Percentiles rank a stretch among this genome's conserved stretches.
These are phyloP conservation scores for Drosophila histrio DNA, from an alignment of 2,888 invertebrate species.

Conservation along the genomic window DNA sequence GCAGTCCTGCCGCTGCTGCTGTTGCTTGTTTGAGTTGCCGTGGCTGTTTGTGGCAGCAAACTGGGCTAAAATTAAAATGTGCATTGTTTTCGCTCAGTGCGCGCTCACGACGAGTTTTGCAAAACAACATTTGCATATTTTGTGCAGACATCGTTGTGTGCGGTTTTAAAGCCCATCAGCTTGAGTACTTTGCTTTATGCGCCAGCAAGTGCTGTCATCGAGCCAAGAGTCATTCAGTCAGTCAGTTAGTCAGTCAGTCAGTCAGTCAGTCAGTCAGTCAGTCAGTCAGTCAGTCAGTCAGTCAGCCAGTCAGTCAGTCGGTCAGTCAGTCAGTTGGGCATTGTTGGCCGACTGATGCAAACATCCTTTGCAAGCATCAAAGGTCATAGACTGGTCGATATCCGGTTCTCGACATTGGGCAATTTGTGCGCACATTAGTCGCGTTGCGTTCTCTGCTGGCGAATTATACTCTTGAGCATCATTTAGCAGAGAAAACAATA, in stretches of 20 bases:
- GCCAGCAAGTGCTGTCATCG: slow-evolving; percentile 47
- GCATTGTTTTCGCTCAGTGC: slow-evolving; percentile 66
- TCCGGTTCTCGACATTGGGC: slow-evolving; percentile 35
- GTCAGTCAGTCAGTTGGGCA: not conserved
- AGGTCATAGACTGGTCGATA: slow-evolving; percentile 58
- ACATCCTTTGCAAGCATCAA: slow-evolving; percentile 59
- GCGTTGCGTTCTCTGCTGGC: slow-evolving; percentile 54
- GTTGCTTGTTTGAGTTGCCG: slow-evolving; percentile 20
- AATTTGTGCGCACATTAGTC: slow-evolving; percentile 79
- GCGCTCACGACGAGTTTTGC: slow-evolving; percentile 44
- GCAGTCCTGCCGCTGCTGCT: slow-evolving; percentile 34
- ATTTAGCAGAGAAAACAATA: slow-evolving; percentile 77
- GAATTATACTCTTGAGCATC: slow-evolving; percentile 80
- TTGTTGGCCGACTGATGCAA: slow-evolving; percentile 26
- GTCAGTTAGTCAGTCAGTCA: slow-evolving; percentile 4
- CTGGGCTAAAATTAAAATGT: slow-evolving; percentile 77
- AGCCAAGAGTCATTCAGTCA: no score
- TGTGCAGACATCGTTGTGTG: slow-evolving; percentile 27
- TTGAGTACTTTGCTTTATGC: slow-evolving; percentile 48
- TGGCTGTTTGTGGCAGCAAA: slow-evolving; percentile 60
- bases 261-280: not conserved
- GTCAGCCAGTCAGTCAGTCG: slow-evolving; percentile 1
- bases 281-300: slow-evolving; percentile 8
- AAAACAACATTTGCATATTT: slow-evolving; percentile 67
- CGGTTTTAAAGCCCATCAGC: slow-evolving; percentile 51